A percentile compares a stretch with the other conserved stretches of the same genome.
Evolutionary conservation across 2,797 vertebrate genomes (phyloP).

Genomic region (Micrastur ruficollis): DNA sequence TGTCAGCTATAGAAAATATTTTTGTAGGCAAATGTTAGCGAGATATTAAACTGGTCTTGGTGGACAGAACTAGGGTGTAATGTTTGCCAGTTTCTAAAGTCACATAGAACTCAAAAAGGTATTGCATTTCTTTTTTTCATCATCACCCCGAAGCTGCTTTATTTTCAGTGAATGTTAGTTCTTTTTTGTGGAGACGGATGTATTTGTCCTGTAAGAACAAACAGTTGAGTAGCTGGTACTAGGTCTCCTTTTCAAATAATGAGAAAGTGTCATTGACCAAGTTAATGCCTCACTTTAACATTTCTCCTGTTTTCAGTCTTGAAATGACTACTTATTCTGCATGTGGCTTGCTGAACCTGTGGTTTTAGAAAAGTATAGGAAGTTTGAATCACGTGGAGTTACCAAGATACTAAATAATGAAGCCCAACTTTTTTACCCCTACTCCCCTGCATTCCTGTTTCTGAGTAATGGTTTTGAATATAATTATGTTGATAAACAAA

Average conservation of each 20-base stretch:
- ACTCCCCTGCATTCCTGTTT: not conserved
- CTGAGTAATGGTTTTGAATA: not conserved
- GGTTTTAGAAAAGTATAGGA: not conserved
- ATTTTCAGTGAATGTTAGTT: not conserved
- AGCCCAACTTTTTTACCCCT: not conserved
- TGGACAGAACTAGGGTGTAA: not conserved
- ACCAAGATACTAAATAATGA: not conserved
- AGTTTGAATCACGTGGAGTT: not conserved
- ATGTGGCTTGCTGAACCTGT: not conserved
- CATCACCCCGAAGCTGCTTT: not conserved
- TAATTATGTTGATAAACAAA: not conserved
- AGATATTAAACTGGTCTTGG: not conserved
- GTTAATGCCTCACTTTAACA: not conserved
- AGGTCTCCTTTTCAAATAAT: not conserved
- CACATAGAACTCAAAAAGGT: not conserved
- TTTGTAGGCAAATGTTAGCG: not conserved
- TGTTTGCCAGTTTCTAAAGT: not conserved
- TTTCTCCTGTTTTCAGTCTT: not conserved
- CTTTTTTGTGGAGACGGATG: not conserved
- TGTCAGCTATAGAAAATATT: not conserved
- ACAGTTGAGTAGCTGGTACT: not conserved
- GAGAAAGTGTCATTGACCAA: not conserved
- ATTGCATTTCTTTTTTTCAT: not conserved
- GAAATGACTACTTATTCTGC: not conserved
- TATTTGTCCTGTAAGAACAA: not conserved